Conservation (phyloP, 2,113 vertebrate species). For the Syngnathus scovelli region DNA sequence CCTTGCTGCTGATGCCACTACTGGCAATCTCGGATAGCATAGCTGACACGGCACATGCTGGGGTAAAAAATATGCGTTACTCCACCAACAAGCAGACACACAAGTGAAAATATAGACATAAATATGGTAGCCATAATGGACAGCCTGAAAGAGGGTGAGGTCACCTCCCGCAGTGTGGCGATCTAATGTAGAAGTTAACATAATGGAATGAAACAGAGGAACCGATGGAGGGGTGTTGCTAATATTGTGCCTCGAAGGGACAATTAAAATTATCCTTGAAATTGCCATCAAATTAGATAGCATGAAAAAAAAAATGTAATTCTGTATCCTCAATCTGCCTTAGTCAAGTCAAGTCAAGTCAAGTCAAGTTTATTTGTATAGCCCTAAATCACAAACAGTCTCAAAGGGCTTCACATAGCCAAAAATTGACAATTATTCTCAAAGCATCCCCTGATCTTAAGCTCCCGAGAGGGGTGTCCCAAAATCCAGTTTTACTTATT, state of each 20-base stretch:
- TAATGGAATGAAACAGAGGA: not conserved
- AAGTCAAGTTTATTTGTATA: too few relatives aligned
- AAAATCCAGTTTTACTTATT: too few relatives aligned
- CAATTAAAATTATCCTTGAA: not conserved
- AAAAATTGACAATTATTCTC: too few relatives aligned
- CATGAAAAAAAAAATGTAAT: not conserved
- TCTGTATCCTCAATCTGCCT: too few relatives aligned
- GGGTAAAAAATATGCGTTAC: not conserved
- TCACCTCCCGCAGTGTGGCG: not conserved
- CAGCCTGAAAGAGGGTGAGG: not conserved
- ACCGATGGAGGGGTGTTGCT: not conserved
- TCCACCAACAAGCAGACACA: not conserved
- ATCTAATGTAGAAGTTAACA: not conserved
- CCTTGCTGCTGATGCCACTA: conserved; percentile 41
- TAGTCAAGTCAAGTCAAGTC: too few relatives aligned
- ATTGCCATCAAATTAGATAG: not conserved
- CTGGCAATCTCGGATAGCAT: conserved; percentile 73
- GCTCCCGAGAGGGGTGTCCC: too few relatives aligned
- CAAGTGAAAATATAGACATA: too few relatives aligned
- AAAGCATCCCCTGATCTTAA: too few relatives aligned
- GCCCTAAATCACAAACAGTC: too few relatives aligned
- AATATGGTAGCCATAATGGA: not conserved
- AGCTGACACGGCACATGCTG: conserved; percentile 81
- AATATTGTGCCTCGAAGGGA: not conserved
- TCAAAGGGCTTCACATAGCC: too few relatives aligned